Conservation (phyloP, 2,888 invertebrate species). For the Ennomos erosarius region DNA sequence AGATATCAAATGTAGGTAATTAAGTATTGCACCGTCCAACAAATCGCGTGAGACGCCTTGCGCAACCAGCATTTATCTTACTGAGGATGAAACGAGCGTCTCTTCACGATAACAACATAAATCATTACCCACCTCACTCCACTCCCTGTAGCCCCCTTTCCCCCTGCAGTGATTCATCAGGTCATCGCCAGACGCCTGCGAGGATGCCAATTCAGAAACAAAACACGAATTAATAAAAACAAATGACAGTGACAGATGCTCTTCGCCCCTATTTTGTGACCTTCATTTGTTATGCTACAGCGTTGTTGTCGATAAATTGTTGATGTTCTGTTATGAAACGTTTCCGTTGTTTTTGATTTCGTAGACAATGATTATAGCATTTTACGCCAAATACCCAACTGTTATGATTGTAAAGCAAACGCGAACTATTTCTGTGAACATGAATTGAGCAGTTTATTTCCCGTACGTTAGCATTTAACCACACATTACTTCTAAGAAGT, state of each 20-base stretch:
- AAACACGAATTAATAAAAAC: slow-evolving; percentile 45
- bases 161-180: slow-evolving; percentile 56
- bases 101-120: slow-evolving; percentile 66
- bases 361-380: too few species aligned
- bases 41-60: slow-evolving; percentile 43
- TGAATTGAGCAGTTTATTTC: too few species aligned
- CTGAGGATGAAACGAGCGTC: slow-evolving; percentile 61
- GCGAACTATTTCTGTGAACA: too few species aligned
- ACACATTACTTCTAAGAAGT: too few species aligned
- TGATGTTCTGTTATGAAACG: slow-evolving; percentile 34
- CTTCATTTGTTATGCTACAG: slow-evolving; percentile 35
- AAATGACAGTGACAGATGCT: slow-evolving; percentile 42
- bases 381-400: too few species aligned
- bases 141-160: slow-evolving; percentile 35
- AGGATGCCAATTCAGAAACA: slow-evolving; percentile 43
- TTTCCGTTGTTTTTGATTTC: slow-evolving; percentile 27
- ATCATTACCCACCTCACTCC: slow-evolving; percentile 62
- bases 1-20: slow-evolving; percentile 33
- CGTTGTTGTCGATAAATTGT: slow-evolving; percentile 28
- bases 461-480: too few species aligned
- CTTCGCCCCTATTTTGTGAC: slow-evolving; percentile 25
- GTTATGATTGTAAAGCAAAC: too few species aligned
- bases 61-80: slow-evolving; percentile 69
- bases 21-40: slow-evolving; percentile 36
- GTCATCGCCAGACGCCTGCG: slow-evolving; percentile 50